A percentile compares a stretch with the other conserved stretches of the same genome.
These are phyloP conservation scores for honey bee (Apis mellifera) DNA, from an alignment of 1,140 invertebrate genomes.

Conservation along the genomic window Amel_HAv3.1 CM009936.2:2653501-2654000, in stretches of 20 bases:
- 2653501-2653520: no score
- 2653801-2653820: constrained; percentile 23
- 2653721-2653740: constrained; percentile 29
- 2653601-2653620: no score
- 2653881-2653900: constrained; percentile 14
- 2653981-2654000: neutral
- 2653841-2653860: constrained; percentile 4
- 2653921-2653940: neutral
- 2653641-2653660: neutral
- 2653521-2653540: no score
- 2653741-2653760: constrained; percentile 22
- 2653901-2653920: neutral
- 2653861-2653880: neutral
- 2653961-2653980: no score
- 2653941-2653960: neutral
- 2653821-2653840: constrained; percentile 33
- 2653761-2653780: constrained; percentile 12
- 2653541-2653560: no score
- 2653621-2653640: neutral
- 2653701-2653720: neutral
- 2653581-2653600: no score
- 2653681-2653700: neutral
- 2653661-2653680: constrained; percentile 1
- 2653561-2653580: no score
- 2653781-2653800: constrained; percentile 28